These are phyloP conservation scores for Nothobranchius kuhntae DNA, from an alignment of 2,113 vertebrate species.

Conservation along the genomic window DNA sequence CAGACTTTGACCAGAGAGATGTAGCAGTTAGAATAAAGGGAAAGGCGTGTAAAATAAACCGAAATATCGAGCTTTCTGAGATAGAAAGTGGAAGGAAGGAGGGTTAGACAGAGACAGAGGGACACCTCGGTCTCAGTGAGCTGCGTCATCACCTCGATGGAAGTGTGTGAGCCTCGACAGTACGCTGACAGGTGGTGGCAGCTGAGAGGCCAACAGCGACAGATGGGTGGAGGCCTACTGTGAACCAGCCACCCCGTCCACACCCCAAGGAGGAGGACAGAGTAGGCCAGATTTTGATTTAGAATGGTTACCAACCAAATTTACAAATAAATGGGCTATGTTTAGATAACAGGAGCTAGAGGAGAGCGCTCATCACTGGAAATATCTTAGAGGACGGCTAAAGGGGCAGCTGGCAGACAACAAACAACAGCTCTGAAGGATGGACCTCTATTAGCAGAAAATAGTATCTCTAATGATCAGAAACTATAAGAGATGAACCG, in stretches of 20 bases:
- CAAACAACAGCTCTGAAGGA: slow-evolving; percentile 36
- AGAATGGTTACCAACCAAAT: slow-evolving; percentile 84
- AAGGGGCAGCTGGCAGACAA: slow-evolving; percentile 60
- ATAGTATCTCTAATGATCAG: slow-evolving; percentile 2
- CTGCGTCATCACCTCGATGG: slow-evolving; percentile 55
- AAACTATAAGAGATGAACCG: neutral
- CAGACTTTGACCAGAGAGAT: neutral
- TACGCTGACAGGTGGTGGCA: slow-evolving; percentile 79
- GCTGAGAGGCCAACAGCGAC: slow-evolving; percentile 65
- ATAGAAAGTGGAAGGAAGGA: slow-evolving; percentile 51
- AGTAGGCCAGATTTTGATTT: slow-evolving; percentile 79
- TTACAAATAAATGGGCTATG: slow-evolving; percentile 81
- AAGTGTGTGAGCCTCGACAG: slow-evolving; percentile 56
- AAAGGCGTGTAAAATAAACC: neutral
- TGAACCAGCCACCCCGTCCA: slow-evolving; percentile 64
- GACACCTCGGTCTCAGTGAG: slow-evolving; percentile 52
- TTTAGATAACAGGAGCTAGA: slow-evolving; percentile 60
- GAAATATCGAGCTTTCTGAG: slow-evolving; percentile 3
- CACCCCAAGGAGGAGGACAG: slow-evolving; percentile 43
- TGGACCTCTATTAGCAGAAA: neutral
- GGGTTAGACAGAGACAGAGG: neutral
- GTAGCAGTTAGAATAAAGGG: neutral
- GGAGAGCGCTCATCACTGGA: slow-evolving; percentile 46
- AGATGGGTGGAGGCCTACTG: slow-evolving; percentile 45
- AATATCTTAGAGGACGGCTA: slow-evolving; percentile 64